A percentile compares a stretch with the other conserved stretches of the same genome.
These are phyloP conservation scores for Sinohyriopsis cumingii DNA, from an alignment of 2,888 invertebrate species.

Conservation along the genomic window DNA sequence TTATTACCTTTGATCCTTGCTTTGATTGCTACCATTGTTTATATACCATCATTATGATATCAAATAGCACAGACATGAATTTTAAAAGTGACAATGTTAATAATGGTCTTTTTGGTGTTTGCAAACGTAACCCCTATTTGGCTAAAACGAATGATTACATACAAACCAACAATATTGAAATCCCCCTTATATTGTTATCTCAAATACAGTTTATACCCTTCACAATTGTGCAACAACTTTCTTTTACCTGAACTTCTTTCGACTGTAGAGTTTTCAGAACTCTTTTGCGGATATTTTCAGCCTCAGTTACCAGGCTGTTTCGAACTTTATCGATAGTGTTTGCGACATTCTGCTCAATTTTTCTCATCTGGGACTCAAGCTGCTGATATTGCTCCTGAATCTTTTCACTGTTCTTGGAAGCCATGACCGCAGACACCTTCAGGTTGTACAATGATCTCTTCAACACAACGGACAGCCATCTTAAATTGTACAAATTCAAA, in stretches of 20 bases:
- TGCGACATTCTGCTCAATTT: slow-evolving; percentile 40
- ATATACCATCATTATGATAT: too few relatives aligned
- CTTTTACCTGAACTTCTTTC: slow-evolving; percentile 1
- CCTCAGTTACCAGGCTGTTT: slow-evolving; percentile 24
- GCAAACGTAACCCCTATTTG: too few relatives aligned
- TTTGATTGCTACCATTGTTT: too few relatives aligned
- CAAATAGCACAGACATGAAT: too few relatives aligned
- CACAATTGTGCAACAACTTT: too few relatives aligned
- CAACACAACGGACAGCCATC: slow-evolving; percentile 51
- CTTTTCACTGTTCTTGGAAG: slow-evolving; percentile 45
- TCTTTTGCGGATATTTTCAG: slow-evolving; percentile 16
- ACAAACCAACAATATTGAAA: too few relatives aligned
- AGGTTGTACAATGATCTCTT: slow-evolving; percentile 53
- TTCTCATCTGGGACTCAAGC: slow-evolving; percentile 42
- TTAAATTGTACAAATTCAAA: slow-evolving; percentile 14
- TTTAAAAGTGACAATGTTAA: too few relatives aligned
- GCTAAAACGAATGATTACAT: too few relatives aligned
- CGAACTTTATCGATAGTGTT: slow-evolving; percentile 35
- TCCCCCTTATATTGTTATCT: too few relatives aligned
- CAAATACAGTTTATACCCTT: too few relatives aligned
- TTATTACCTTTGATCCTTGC: too few relatives aligned
- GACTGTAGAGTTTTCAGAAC: slow-evolving; percentile 23
- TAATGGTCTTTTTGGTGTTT: too few relatives aligned
- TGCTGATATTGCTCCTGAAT: slow-evolving; percentile 40
- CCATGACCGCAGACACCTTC: slow-evolving; percentile 52